Evolutionary conservation across 2,797 vertebrate genomes (phyloP).

Genomic region (Parambassis ranga): DNA sequence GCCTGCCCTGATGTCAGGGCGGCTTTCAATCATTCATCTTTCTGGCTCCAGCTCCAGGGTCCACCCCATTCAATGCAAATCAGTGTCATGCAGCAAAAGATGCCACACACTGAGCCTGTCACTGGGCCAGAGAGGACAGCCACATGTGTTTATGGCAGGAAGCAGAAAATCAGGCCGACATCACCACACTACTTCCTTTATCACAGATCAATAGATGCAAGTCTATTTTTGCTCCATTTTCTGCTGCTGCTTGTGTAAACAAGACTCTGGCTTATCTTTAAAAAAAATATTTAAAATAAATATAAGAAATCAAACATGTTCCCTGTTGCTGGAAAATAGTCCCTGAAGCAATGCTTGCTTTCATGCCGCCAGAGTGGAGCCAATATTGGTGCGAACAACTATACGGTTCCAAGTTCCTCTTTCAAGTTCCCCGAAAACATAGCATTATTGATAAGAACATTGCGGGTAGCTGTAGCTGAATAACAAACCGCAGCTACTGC

Average conservation of each 20-base stretch:
- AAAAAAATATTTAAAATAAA: conserved; percentile 12
- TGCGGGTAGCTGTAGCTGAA: conserved; percentile 22
- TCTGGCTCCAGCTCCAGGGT: conserved; percentile 49
- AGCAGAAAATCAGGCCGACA: conserved; percentile 56
- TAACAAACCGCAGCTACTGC: conserved; percentile 21
- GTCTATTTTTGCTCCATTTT: conserved; percentile 40
- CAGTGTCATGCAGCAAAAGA: conserved; percentile 65
- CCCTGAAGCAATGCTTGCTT: conserved; percentile 5
- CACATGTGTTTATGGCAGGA: conserved; percentile 58
- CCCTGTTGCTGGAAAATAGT: conserved; percentile 27
- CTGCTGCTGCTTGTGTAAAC: conserved; percentile 7
- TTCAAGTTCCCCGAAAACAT: conserved; percentile 67
- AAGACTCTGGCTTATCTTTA: conserved; percentile 18
- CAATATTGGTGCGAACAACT: conserved; percentile 17
- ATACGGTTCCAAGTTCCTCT: conserved; percentile 57
- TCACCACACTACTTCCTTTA: conserved; percentile 59
- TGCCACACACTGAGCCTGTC: conserved; percentile 56
- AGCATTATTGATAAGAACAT: conserved; percentile 49
- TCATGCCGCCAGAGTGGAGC: conserved; percentile 36
- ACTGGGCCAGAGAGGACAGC: conserved; percentile 46
- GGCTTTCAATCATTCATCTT: conserved; percentile 80
- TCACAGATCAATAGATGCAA: conserved; percentile 50
- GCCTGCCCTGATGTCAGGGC: conserved; percentile 62
- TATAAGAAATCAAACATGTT: conserved; percentile 1
- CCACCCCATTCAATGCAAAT: conserved; percentile 76